Evolutionary conservation across 2,797 vertebrate genomes (phyloP), one percentile per base, ranked within the genome.

Genomic region (Brotogeris chrysoptera): DNA sequence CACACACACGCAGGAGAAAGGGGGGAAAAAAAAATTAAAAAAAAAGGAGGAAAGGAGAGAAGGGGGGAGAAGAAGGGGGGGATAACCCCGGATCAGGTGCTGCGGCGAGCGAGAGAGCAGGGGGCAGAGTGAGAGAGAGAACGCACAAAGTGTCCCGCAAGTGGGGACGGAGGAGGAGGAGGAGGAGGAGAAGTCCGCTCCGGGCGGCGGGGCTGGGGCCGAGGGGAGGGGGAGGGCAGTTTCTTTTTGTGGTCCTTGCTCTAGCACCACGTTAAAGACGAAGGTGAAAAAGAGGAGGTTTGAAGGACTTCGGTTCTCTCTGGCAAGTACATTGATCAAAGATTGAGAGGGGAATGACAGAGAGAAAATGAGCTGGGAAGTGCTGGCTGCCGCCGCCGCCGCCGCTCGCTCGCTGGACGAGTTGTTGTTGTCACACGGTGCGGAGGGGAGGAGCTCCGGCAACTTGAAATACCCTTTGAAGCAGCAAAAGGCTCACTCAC

Each of bases 401-500:
- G 95, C 92, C 98, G 90, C 94, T 98, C 98, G 98, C 98, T 98
- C 98, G 98, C 98, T 98, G 98, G 98, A 99, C 99, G 99, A 98
- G 98, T 99, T 99, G 99, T 99, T 99, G 99, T 99, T 99, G 99
- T 99, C 99, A 99, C 99, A 99, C 98, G 99, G 99, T 98, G 97
- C 98, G 97, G 98, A 98, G 97, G 98, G 99, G 99, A 98, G 99
- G 99, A 99, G 99, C 99, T 98, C 98, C 97, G 98, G 98, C 98
- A 99, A 99, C 98, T 98, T 98, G 97, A 97, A 97, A 97, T 98
- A 97, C 97, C 97, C 98, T 98, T 98, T 97, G 98, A 98, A 98
- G 97, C 97, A 96, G 97, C 97, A 96, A 97, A 97, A 97, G 97
- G 96, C 97, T 97, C 97, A 86, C 97, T 97, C 97, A 93, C 97